Percentiles rank a stretch among this genome's conserved stretches.
These are phyloP conservation scores for Poecilia picta DNA, from an alignment of 2,797 vertebrate genomes.

Conservation along the genomic window DNA sequence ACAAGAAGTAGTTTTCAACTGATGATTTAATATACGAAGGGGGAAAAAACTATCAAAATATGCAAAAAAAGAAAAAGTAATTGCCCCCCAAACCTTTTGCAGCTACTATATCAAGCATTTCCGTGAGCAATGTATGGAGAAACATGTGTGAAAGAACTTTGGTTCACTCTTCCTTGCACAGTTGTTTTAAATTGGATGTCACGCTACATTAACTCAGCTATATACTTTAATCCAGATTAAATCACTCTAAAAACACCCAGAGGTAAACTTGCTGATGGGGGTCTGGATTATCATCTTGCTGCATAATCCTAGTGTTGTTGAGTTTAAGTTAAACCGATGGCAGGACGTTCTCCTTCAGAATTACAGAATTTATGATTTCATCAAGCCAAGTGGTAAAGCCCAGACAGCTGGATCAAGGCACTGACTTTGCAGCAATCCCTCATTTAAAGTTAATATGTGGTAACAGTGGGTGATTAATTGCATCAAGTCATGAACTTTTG, in stretches of 20 bases:
- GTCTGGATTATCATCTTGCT: neutral
- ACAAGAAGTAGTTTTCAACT: neutral
- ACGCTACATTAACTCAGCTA: neutral
- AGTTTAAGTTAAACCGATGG: neutral
- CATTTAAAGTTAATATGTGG: neutral
- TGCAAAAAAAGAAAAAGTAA: neutral
- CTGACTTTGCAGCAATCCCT: neutral
- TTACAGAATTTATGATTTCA: neutral
- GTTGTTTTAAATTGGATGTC: conserved; percentile 1
- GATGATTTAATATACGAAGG: neutral
- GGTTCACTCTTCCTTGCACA: neutral
- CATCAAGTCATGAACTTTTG: neutral
- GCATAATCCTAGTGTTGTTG: neutral
- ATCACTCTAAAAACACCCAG: neutral
- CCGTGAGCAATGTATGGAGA: neutral
- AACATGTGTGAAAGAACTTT: neutral
- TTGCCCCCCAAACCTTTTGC: neutral
- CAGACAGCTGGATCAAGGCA: neutral
- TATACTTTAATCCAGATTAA: neutral
- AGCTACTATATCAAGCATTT: neutral
- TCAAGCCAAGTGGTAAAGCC: neutral
- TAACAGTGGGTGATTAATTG: neutral
- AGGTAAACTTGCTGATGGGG: neutral
- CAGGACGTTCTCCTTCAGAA: neutral
- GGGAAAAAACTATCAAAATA: neutral